Conservation (phyloP, 2,797 vertebrate genomes). For the Poecilia gillii region DNA sequence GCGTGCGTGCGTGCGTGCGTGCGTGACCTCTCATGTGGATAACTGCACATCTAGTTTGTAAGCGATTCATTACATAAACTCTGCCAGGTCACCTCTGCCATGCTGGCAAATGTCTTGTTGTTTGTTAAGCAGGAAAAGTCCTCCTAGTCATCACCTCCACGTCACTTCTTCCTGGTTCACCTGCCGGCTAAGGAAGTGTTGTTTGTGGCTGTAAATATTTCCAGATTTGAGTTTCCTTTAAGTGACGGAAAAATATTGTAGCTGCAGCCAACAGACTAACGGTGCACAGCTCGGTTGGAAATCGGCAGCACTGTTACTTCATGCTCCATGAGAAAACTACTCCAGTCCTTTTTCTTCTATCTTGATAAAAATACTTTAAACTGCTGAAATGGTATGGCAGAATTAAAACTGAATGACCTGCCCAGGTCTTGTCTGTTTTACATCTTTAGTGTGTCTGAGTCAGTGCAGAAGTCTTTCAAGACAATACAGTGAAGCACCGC, state of each 20-base stretch:
- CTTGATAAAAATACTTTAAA: background rate
- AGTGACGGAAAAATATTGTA: background rate
- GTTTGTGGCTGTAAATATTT: background rate
- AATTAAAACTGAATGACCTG: background rate
- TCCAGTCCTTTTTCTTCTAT: background rate
- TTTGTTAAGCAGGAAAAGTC: background rate
- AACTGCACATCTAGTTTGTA: background rate
- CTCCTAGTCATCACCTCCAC: background rate
- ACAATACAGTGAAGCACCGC: background rate
- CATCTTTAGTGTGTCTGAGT: background rate
- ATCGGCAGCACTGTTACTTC: background rate
- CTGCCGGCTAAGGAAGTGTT: background rate
- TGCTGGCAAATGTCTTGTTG: background rate
- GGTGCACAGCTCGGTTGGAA: background rate
- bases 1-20: background rate
- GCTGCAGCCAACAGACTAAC: background rate
- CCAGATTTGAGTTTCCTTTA: background rate
- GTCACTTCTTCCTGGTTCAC: background rate
- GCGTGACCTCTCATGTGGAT: background rate
- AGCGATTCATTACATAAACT: background rate
- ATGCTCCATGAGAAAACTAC: background rate
- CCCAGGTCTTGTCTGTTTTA: background rate
- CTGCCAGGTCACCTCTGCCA: background rate
- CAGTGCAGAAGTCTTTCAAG: background rate
- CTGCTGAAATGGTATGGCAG: no score